phyloP scores from a whole-genome alignment of 2,113 vertebrate genomes.

The Prietella phreatophila region DNA sequence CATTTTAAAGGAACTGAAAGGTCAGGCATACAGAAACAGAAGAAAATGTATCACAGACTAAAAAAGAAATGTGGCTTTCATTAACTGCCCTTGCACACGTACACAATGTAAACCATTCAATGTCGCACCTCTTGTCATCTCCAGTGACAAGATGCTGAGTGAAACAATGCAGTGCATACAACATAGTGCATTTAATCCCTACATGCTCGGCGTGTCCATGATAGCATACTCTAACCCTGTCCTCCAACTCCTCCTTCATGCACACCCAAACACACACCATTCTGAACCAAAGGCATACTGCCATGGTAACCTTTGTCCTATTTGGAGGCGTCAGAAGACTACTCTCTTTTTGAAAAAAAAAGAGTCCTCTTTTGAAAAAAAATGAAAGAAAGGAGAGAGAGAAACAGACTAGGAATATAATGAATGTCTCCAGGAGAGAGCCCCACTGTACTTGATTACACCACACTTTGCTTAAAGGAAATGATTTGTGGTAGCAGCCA shows the following conservation, averaged over 20 bases:
- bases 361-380: constrained; percentile 56
- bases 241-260: not conserved
- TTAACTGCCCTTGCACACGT: not conserved
- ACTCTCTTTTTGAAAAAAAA: constrained; percentile 59
- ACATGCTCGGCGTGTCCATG: not conserved
- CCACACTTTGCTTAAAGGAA: constrained; percentile 86
- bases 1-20: constrained; percentile 43
- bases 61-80: not conserved
- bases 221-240: not conserved
- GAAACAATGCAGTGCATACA: not conserved
- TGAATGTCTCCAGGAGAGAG: constrained; percentile 91
- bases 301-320: constrained; percentile 85
- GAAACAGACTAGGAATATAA: constrained; percentile 71
- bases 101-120: not conserved
- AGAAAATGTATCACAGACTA: not conserved
- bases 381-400: not conserved
- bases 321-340: constrained; percentile 86
- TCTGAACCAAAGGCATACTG: constrained; percentile 75
- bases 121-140: not conserved
- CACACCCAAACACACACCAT: constrained; percentile 32
- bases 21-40: constrained; percentile 31
- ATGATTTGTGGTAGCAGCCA: constrained; percentile 94
- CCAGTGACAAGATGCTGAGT: not conserved
- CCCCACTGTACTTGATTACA: constrained; percentile 91
- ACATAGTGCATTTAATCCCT: not conserved